Conservation (phyloP, 1,140 invertebrate genomes). For the Dinothrombium tinctorium region DNA sequence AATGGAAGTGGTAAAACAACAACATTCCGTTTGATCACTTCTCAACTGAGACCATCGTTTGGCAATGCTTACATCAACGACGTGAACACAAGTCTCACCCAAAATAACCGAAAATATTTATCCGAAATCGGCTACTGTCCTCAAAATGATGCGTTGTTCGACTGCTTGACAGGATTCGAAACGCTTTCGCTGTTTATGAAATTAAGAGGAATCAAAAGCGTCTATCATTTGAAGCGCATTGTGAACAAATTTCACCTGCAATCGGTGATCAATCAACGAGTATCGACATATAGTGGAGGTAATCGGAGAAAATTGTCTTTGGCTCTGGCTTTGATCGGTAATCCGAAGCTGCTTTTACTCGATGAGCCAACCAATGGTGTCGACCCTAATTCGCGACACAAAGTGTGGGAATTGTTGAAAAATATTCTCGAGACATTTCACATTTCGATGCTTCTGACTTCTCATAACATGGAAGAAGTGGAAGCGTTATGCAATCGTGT, state of each 20-base stretch:
- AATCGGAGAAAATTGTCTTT: too few species aligned
- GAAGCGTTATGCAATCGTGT: constrained; percentile 49
- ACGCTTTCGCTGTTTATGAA: constrained; percentile 23
- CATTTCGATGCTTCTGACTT: constrained; percentile 25
- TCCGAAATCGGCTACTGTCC: constrained; percentile 21
- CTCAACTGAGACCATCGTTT: constrained; percentile 18
- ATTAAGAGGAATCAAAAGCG: constrained; percentile 23
- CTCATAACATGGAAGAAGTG: constrained; percentile 11
- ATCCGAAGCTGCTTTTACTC: too few species aligned
- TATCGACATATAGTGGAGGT: constrained; percentile 15
- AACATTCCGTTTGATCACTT: constrained; percentile 33
- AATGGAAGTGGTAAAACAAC: constrained; percentile 69
- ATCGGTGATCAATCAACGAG: constrained; percentile 14
- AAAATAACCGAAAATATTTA: constrained; percentile 16
- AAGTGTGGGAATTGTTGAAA: constrained; percentile 28
- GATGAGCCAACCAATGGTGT: constrained; percentile 32
- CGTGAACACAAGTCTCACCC: constrained; percentile 52
- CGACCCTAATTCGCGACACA: constrained; percentile 28
- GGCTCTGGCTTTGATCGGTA: too few species aligned
- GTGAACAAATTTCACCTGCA: constrained; percentile 14
- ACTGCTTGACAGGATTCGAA: constrained; percentile 24
- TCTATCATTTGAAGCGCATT: constrained; percentile 16
- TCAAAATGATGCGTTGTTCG: constrained; percentile 20
- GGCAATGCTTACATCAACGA: constrained; percentile 37
- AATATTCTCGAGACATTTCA: constrained; percentile 16